Evolutionary conservation across 1,140 invertebrate species (phyloP), one percentile per base, ranked within the genome.

Genomic region (Ips nitidus): DNA sequence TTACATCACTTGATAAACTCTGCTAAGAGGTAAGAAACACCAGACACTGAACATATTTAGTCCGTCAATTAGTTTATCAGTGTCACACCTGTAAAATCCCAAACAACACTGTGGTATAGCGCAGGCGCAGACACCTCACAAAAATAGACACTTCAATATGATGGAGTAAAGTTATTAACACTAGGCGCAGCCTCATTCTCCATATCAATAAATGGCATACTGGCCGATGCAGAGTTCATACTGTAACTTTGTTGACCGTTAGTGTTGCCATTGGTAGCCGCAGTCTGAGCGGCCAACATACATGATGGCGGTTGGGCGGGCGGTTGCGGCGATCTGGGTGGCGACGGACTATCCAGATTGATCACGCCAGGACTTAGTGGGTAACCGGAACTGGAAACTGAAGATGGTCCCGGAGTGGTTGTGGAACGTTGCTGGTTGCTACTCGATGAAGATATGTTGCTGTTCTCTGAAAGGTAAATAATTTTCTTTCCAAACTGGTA

Each of bases 301-400:
- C 74, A 77, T 38, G 75, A 74, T 6, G 60, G 47, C 3, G 61
- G 55, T 39, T 63, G 61, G 36, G 67, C 53, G 45, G 55, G 36
- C 2, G 43, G 57, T 56, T 70, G 71, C 2, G 79, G 78, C 4
- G 79, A 80, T 39, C 74, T 47, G 39, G 85, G 85, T 39, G 85
- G 85, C 2, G 85, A 86, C 3, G 86, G 85, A 73, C 83, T 85
- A 77, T 87, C 85, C 73, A 86, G 79, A 40, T 83, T 84, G 73
- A 86, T 86, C 38, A 86, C 82, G 22, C 76, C 78, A 52, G 80
- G 82, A 78, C 75, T 82, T 68, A 72, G 74, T 39, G 82, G 81
- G 77, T 86, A 86, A 3, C 85, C 85, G 52, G 84, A 85, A 72
- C 84, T 85, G 3, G 84, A 83, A 41, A 86, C 84, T 41, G 84